Conservation (phyloP, 64 coral and sea anemone species). For the Pocillopora verrucosa region DNA sequence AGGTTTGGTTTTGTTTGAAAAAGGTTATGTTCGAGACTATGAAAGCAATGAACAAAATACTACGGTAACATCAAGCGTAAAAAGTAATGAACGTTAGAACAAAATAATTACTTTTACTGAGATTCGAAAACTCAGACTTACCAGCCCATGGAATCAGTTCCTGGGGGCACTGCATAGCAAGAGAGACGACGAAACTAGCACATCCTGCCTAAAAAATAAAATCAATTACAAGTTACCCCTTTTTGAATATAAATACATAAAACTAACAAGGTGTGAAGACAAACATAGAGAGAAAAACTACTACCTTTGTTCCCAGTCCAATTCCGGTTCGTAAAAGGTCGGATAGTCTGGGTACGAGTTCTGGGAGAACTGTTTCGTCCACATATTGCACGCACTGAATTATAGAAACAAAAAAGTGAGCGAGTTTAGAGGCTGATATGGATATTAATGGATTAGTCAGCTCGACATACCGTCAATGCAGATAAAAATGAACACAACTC, state of each 20-base stretch:
- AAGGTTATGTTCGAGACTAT: too few relatives aligned
- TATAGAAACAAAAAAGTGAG: background rate
- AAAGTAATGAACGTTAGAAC: too few relatives aligned
- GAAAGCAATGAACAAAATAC: too few relatives aligned
- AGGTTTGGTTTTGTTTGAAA: too few relatives aligned
- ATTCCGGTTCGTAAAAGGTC: conserved; percentile 87
- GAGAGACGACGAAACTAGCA: conserved; percentile 87
- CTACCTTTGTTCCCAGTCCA: conserved; percentile 95
- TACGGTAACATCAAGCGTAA: too few relatives aligned
- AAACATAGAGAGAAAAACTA: background rate
- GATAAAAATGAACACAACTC: too few relatives aligned
- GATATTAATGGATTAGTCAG: background rate
- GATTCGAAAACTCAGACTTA: background rate
- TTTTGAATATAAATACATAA: background rate
- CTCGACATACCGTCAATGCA: background rate
- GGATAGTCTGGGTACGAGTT: conserved; percentile 75
- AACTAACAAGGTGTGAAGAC: background rate
- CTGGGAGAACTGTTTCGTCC: conserved; percentile 78
- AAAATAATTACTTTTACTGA: too few relatives aligned
- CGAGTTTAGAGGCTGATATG: background rate
- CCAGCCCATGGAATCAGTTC: conserved; percentile 86
- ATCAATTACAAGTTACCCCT: background rate
- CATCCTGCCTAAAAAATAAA: conserved; percentile 72
- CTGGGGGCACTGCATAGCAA: conserved; percentile 75
- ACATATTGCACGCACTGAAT: conserved; percentile 92